Evolutionary conservation across 2,797 vertebrate species (phyloP).

Genomic region (Acanthurus lineatus): DNA sequence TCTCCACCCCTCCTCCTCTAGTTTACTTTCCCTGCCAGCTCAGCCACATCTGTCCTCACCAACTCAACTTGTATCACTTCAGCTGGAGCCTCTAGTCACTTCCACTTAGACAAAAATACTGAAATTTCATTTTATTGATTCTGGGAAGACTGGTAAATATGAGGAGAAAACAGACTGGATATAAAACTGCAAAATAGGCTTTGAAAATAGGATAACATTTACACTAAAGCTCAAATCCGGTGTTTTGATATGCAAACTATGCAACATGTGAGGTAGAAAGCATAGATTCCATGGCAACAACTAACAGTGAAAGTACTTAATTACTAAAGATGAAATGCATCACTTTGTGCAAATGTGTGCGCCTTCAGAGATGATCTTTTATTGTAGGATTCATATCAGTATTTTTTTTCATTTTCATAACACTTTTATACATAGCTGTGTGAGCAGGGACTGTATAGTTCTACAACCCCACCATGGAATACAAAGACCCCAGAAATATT

Average conservation of each 20-base stretch:
- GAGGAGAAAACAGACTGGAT: slow-evolving; percentile 11
- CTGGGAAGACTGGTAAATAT: background rate
- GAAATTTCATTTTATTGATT: slow-evolving; percentile 3
- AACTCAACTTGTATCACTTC: slow-evolving; percentile 31
- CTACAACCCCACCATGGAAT: no score
- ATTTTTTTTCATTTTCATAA: no score
- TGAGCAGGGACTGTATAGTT: no score
- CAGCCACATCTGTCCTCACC: slow-evolving; percentile 79
- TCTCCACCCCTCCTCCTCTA: slow-evolving; percentile 54
- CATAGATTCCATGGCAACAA: slow-evolving; percentile 21
- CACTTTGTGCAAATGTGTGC: background rate
- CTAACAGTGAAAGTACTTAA: background rate
- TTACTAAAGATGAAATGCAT: background rate
- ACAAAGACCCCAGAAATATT: no score
- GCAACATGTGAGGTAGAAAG: background rate
- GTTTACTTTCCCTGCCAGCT: slow-evolving; percentile 74
- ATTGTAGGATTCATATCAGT: background rate
- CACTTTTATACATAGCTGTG: no score
- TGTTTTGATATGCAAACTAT: background rate
- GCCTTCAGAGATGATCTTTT: no score
- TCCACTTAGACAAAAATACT: slow-evolving; percentile 19
- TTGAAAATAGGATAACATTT: slow-evolving; percentile 3
- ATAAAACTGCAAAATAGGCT: background rate
- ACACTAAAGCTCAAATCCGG: background rate
- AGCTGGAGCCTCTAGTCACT: slow-evolving; percentile 53